These are phyloP conservation scores for Lophura nycthemera DNA, from an alignment of 2,113 vertebrate species.

Conservation along the genomic window DNA sequence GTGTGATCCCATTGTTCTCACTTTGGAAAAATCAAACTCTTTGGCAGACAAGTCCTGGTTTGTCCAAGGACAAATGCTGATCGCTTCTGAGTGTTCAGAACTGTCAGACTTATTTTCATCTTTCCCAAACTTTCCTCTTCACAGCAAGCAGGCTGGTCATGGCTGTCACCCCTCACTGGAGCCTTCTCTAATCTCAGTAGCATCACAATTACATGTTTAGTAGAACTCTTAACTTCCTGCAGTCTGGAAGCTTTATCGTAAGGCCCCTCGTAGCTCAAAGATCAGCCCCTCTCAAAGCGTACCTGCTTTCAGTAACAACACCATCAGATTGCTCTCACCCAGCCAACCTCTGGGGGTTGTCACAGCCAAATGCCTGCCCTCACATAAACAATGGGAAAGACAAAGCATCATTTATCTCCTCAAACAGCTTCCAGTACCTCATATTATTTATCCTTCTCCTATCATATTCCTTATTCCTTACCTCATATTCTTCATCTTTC, in stretches of 20 bases:
- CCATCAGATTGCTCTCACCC: background rate
- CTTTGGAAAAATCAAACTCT: background rate
- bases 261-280: background rate
- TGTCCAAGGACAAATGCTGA: background rate
- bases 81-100: background rate
- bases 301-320: background rate
- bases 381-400: background rate
- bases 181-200: background rate
- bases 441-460: no score
- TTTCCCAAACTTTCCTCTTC: background rate
- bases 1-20: background rate
- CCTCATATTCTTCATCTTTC: background rate
- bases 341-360: background rate
- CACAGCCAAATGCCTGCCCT: background rate
- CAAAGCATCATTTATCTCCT: background rate
- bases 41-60: background rate
- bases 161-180: background rate
- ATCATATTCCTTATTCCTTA: no score
- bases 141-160: background rate
- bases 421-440: background rate
- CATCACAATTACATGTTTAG: background rate
- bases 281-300: rapidly evolving
- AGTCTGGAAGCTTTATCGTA: background rate
- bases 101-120: background rate
- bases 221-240: background rate